Percentiles rank a stretch among this genome's conserved stretches.
Evolutionary conservation across 2,888 invertebrate genomes (phyloP).

Genomic region (Campopleginae sp.): DNA sequence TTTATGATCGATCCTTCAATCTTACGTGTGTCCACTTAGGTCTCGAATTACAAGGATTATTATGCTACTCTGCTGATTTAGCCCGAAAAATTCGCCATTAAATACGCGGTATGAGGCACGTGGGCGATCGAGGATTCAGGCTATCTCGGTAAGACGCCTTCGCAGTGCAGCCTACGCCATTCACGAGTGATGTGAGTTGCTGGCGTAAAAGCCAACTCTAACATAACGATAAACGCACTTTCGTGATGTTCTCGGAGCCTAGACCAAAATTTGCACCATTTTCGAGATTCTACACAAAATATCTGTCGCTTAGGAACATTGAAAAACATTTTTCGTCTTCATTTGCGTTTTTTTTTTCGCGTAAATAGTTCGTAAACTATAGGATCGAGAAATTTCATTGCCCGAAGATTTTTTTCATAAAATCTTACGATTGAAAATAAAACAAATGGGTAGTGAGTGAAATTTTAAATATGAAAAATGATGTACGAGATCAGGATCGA

Average conservation of each 20-base stretch:
- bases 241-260: slow-evolving; percentile 4
- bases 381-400: background rate
- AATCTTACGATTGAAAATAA: slow-evolving; percentile 3
- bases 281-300: background rate
- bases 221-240: slow-evolving; percentile 25
- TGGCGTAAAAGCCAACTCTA: slow-evolving; percentile 16
- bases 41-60: slow-evolving; percentile 41
- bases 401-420: slow-evolving; percentile 2
- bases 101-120: slow-evolving; percentile 41
- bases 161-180: slow-evolving; percentile 43
- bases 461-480: background rate
- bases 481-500: slow-evolving; percentile 42
- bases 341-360: background rate
- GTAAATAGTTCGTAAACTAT: background rate
- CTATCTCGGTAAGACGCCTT: slow-evolving; percentile 50
- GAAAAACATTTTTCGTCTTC: background rate
- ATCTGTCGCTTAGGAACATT: background rate
- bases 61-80: slow-evolving; percentile 24
- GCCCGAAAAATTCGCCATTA: slow-evolving; percentile 36
- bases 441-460: background rate
- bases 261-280: background rate
- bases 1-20: slow-evolving; percentile 9
- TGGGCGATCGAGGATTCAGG: slow-evolving; percentile 53
- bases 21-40: slow-evolving; percentile 31
- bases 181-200: slow-evolving; percentile 9